phyloP scores from a whole-genome alignment of 2,888 invertebrate species.

The Piscicola geometra region DNA sequence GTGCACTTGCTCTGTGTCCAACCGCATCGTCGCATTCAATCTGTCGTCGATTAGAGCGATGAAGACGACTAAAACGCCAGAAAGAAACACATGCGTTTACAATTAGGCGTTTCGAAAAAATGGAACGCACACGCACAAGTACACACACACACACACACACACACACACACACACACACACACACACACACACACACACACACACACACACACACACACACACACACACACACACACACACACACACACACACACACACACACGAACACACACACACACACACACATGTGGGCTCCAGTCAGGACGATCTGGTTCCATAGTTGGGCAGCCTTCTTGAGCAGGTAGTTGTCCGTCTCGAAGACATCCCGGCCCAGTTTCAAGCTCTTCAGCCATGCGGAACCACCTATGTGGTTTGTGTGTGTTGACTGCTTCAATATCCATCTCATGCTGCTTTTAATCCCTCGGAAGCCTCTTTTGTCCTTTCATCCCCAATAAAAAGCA shows the following conservation, averaged over 20 bases:
- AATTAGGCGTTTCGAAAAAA: background rate
- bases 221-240: slow-evolving; percentile 20
- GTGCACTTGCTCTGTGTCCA: slow-evolving; percentile 70
- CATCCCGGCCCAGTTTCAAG: background rate
- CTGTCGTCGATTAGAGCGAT: slow-evolving; percentile 56
- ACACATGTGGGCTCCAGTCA: background rate
- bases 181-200: slow-evolving; percentile 27
- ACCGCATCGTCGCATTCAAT: slow-evolving; percentile 68
- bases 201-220: slow-evolving; percentile 27
- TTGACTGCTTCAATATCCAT: slow-evolving; percentile 1
- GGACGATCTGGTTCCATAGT: background rate
- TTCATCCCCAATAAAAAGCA: no score
- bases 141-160: slow-evolving; percentile 16
- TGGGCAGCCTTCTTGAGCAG: background rate
- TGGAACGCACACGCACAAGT: background rate
- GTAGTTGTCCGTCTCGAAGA: background rate
- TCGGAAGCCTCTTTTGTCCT: no score
- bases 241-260: slow-evolving; percentile 18
- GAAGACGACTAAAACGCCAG: no score
- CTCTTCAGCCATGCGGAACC: background rate
- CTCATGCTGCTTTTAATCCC: background rate
- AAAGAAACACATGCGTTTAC: no score
- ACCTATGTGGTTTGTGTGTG: background rate
- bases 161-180: slow-evolving; percentile 25
- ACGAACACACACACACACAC: slow-evolving; percentile 15